Conservation (phyloP, 1,140 invertebrate species). For the Oncopodura yosiiana region DNA sequence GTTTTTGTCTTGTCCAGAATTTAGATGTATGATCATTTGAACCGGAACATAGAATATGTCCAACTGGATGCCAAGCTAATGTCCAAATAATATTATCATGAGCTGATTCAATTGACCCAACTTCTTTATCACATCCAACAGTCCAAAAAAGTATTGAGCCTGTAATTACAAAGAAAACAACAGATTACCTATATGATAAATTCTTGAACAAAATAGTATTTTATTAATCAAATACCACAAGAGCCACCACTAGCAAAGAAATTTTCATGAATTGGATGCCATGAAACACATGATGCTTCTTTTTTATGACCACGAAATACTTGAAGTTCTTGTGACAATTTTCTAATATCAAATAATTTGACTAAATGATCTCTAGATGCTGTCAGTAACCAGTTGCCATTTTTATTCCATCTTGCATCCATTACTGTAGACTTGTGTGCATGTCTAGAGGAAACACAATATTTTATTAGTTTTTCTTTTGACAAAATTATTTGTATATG, state of each 20-base stretch:
- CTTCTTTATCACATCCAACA: constrained; percentile 95
- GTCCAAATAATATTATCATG: constrained; percentile 99
- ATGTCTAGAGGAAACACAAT: constrained; percentile 54
- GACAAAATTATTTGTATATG: too few species aligned
- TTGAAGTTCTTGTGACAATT: constrained; percentile 85
- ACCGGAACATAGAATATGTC: constrained; percentile 95
- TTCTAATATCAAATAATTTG: constrained; percentile 96
- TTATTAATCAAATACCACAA: too few species aligned
- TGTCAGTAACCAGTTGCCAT: constrained; percentile 99
- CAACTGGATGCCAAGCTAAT: constrained; percentile 96
- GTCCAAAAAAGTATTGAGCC: constrained; percentile 98
- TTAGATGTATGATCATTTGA: constrained; percentile 97
- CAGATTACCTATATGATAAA: too few species aligned
- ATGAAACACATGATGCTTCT: constrained; percentile 91
- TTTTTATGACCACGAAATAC: constrained; percentile 97
- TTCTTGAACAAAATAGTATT: too few species aligned
- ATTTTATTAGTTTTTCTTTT: too few species aligned
- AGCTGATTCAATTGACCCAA: constrained; percentile 93
- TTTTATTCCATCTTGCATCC: constrained; percentile 98
- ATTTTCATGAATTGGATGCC: constrained; percentile 95
- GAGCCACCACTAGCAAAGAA: constrained; percentile 94
- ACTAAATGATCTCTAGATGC: constrained; percentile 94
- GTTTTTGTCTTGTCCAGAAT: constrained; percentile 98
- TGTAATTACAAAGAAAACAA: too few species aligned
- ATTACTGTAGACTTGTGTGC: constrained; percentile 99